Percentiles rank a stretch among this genome's conserved stretches.
These are phyloP conservation scores for Isurus oxyrinchus DNA, from an alignment of 2,113 vertebrate species.

Conservation along the genomic window DNA sequence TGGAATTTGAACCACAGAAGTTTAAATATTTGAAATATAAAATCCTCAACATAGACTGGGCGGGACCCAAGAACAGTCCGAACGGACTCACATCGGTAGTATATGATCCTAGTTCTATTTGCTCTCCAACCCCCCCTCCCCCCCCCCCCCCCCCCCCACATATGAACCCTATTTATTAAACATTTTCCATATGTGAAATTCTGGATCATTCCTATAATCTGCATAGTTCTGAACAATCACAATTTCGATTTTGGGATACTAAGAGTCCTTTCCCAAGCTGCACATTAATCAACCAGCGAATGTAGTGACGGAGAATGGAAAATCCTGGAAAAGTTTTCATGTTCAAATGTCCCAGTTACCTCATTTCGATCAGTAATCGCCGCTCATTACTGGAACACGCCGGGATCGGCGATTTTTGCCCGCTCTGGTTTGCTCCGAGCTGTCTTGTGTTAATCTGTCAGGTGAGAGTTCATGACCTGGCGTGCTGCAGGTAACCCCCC, in stretches of 20 bases:
- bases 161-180: not conserved
- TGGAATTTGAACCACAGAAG: not conserved
- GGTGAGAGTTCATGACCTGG: conserved; percentile 26
- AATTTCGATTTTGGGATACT: not conserved
- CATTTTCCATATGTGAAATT: not conserved
- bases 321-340: not conserved
- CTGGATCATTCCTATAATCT: not conserved
- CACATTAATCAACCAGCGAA: not conserved
- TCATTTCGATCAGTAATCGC: not conserved
- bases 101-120: not conserved
- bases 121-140: too few relatives aligned
- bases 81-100: not conserved
- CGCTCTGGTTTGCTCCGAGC: not conserved
- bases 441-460: conserved; percentile 8
- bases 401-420: not conserved
- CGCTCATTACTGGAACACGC: not conserved
- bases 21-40: conserved; percentile 3
- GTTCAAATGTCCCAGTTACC: not conserved
- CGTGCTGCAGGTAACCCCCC: not conserved
- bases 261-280: not conserved
- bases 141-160: too few relatives aligned
- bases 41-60: not conserved
- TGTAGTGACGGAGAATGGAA: not conserved
- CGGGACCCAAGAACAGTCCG: not conserved
- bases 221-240: not conserved